Evolutionary conservation across 1,140 invertebrate genomes (phyloP).

Genomic region (Tetragonula clypearis): DNA sequence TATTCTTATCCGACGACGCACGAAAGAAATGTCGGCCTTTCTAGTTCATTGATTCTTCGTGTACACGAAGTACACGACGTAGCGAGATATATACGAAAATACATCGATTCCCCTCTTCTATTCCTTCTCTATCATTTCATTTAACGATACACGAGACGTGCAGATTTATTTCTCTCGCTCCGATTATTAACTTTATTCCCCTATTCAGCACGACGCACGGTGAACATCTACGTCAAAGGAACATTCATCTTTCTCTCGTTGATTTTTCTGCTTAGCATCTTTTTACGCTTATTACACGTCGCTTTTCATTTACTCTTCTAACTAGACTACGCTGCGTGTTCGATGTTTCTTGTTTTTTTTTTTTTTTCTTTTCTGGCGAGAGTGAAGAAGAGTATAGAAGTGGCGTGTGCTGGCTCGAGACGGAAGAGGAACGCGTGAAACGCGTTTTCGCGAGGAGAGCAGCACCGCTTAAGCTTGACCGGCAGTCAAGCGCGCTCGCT

Average conservation of each 20-base stretch:
- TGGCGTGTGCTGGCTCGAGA: background rate
- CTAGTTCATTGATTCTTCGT: background rate
- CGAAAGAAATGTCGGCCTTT: background rate
- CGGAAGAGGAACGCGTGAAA: constrained; percentile 28
- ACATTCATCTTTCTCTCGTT: background rate
- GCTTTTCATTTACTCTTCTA: background rate
- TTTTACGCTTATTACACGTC: background rate
- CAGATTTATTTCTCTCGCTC: no score
- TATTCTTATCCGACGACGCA: no score
- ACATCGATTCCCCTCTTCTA: background rate
- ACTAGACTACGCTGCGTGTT: background rate
- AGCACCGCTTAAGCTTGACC: constrained; percentile 47
- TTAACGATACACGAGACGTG: no score
- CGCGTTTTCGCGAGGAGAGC: constrained; percentile 41
- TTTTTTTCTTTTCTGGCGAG: background rate
- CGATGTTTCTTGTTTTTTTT: background rate
- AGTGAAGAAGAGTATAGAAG: background rate
- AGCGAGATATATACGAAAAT: background rate
- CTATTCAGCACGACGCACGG: no score
- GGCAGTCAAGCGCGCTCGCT: constrained; percentile 64
- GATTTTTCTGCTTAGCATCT: background rate
- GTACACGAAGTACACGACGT: background rate
- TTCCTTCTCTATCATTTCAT: background rate
- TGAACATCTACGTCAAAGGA: no score
- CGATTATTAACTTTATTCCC: no score